Evolutionary conservation across 1,140 invertebrate genomes (phyloP), one percentile per base, ranked within the genome.

Genomic region (Helicoverpa armigera): DNA sequence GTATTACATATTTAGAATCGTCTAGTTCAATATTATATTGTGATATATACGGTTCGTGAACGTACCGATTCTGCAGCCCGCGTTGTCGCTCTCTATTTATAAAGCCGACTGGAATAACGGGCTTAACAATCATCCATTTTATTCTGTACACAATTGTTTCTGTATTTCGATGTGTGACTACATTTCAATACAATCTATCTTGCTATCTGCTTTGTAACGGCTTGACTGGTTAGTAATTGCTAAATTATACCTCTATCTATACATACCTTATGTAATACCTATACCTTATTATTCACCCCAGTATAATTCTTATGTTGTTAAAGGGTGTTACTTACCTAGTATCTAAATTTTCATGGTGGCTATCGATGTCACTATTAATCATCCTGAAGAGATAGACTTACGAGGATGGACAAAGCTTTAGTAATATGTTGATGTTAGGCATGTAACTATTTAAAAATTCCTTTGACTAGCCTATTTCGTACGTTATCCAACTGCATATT

Each of bases 71-170:
- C 23, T 73, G 61, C 72, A 70, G 70, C 54, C 50, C 31, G 54
- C 31, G 60, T 54, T 69, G 51, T 53, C 61, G 56, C 50, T 43
- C 61, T 70, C 69, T 80, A 81, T 81, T 81, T 76, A 79, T 81
- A 81, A 80, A 79, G 80, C 82, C 70, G 74, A 82, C 80, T 80
- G 82, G 53, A 82, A 78, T 83, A 82, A 80, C 65, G 51, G 82
- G 73, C 79, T 83, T 82, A 81, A 79, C 84, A 80, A 81, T 82
- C 74, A 75, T 79, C 79, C 77, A 79, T 81, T 85, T 83, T 77
- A 77, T 81, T 77, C 48, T n/a, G 73, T 3, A 51, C 43, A 51
- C 73, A 75, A 75, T 60, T 43, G 70, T 73, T 73, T 73, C 53
- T 16, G 70, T 73, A 58, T 56, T 73, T 9, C 31, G 29, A 56